Evolutionary conservation across 2,113 vertebrate genomes (phyloP).

Genomic region (Miniopterus natalensis): DNA sequence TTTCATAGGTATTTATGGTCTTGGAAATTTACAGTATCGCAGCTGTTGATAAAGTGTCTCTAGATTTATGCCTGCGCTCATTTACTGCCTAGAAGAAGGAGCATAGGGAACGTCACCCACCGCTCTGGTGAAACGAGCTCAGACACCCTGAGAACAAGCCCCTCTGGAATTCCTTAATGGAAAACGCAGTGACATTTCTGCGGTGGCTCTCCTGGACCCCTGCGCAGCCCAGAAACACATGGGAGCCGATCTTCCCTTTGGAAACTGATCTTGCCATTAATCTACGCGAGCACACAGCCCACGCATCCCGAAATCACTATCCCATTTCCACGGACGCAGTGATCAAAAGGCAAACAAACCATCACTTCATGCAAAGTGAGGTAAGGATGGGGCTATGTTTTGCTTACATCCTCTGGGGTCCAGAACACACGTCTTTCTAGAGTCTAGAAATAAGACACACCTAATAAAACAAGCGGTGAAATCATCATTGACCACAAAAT

Average conservation of each 20-base stretch:
- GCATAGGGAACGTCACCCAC: background rate
- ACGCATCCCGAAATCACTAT: background rate
- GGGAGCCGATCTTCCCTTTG: background rate
- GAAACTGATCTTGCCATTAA: background rate
- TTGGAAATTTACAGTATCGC: background rate
- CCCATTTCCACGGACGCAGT: background rate
- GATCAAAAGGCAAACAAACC: background rate
- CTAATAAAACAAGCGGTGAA: background rate
- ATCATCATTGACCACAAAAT: rapidly evolving
- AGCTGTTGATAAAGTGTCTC: background rate
- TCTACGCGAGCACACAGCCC: background rate
- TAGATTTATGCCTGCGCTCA: background rate
- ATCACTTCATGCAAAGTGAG: background rate
- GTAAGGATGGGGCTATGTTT: background rate
- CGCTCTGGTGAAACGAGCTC: background rate
- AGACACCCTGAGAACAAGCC: too few relatives aligned
- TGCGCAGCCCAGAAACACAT: background rate
- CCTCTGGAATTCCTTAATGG: background rate
- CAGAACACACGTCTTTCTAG: rapidly evolving
- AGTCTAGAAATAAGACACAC: background rate
- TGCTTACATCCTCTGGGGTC: background rate
- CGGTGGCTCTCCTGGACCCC: rapidly evolving
- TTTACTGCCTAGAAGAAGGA: background rate
- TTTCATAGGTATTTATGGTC: background rate
- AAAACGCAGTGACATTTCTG: background rate